Base-by-base conservation (phyloP, 2,113 vertebrate genomes). In the Hippopotamus amphibius region DNA sequence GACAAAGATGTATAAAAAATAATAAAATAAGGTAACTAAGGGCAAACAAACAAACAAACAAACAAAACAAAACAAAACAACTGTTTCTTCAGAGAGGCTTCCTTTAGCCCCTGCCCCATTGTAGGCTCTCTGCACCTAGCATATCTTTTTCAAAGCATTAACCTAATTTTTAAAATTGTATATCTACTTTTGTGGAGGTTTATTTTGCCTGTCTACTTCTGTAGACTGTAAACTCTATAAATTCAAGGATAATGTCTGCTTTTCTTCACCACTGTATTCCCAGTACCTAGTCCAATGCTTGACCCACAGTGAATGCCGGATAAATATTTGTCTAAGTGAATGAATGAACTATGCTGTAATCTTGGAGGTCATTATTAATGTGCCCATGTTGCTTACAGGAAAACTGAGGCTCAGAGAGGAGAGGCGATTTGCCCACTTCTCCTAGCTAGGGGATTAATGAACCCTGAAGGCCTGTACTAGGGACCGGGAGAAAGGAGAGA, bases 101-200 rank as follows among this genome's bases (percentile, higher is more conserved):
- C 48, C 50, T 82, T 77, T 14, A 63, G 11, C 15, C 11, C 37
- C 1, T 28, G 0, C 6, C 46, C 13, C 22, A 33, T 3, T 28
- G 6, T 19, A 17, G 61, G 71, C 68, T 57, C 63, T 72, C 53
- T 69, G 21, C 3, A 43, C n/a, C 61, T 61, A 48, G 48, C 6
- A 57, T 13, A 15, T 50, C n/a, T 33, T 93, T 90, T 95, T 53
- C 84, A 97, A 87, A 92, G 30, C 83, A 83, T 43, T 88, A 30
- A 21, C 48, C 22, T 9, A n/a, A 30, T 74, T 69, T 85, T 16
- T 50, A 77, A 95, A 53, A 50, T 53, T 46, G 30, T 46, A 2
- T n/a, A n/a, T 69, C 86, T 81, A 41, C 57, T 82, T 48, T 3
- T 22, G 2, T 80, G 6, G 63, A 59, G 24, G 66, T 76, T 93